phyloP scores from a whole-genome alignment of 2,888 invertebrate genomes.

The Rhynchonema sp. region DNA sequence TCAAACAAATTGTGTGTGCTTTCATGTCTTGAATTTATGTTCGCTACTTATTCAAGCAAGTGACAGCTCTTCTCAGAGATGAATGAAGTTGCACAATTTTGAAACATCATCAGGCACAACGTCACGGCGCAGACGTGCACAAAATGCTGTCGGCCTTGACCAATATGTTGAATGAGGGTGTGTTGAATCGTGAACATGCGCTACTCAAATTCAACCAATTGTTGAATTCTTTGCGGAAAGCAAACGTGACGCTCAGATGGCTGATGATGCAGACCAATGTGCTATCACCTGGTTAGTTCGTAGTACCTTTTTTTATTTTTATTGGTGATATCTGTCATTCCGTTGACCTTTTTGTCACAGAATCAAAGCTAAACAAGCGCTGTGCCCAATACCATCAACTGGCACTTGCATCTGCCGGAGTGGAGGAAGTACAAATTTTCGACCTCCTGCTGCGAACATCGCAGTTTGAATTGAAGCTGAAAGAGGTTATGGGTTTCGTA shows the following conservation, averaged over 20 bases:
- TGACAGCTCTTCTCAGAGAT: no score
- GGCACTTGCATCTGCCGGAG: slow-evolving; percentile 55
- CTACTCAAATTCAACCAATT: slow-evolving; percentile 55
- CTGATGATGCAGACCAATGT: slow-evolving; percentile 59
- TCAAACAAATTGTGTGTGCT: slow-evolving; percentile 37
- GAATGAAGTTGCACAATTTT: no score
- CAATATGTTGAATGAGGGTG: slow-evolving; percentile 57
- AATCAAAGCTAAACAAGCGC: slow-evolving; percentile 34
- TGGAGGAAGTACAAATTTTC: slow-evolving; percentile 47
- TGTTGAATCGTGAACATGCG: slow-evolving; percentile 56
- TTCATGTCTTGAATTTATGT: neutral
- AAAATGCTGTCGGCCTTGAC: slow-evolving; percentile 32
- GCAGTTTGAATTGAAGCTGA: slow-evolving; percentile 67
- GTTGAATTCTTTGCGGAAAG: slow-evolving; percentile 61
- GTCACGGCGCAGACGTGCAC: slow-evolving; percentile 27
- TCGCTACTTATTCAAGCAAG: no score
- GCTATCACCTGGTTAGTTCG: neutral
- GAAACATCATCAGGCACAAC: slow-evolving; percentile 12
- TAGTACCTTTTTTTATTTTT: neutral
- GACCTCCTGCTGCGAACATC: slow-evolving; percentile 65
- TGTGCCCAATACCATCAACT: slow-evolving; percentile 53
- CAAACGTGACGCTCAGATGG: slow-evolving; percentile 80
- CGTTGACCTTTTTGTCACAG: neutral
- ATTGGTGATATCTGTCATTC: neutral
- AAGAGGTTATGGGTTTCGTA: no score